Conservation (phyloP, 2,888 invertebrate genomes). For the Dicyrtoma fusca region DNA sequence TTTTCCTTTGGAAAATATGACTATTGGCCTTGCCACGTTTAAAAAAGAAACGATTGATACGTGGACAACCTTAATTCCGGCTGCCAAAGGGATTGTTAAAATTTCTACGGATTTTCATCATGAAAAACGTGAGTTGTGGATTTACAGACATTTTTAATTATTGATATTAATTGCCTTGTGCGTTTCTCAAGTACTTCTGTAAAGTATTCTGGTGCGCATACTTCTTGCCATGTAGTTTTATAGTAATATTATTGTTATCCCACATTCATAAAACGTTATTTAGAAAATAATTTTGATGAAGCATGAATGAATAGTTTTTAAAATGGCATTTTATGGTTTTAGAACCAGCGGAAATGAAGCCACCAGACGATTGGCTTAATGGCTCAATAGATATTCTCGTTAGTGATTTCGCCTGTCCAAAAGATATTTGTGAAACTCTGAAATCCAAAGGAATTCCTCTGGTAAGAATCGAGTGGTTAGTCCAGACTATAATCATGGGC, state of each 20-base stretch:
- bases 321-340: neutral
- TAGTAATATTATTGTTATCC: too few species aligned
- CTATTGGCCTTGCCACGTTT: constrained; percentile 26
- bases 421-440: constrained; percentile 2
- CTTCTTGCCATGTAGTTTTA: too few species aligned
- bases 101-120: constrained; percentile 22
- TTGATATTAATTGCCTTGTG: neutral
- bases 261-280: too few species aligned
- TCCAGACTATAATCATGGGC: constrained; percentile 26
- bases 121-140: constrained; percentile 15
- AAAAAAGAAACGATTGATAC: constrained; percentile 23
- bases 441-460: constrained; percentile 22
- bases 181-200: too few species aligned
- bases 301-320: neutral
- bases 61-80: constrained; percentile 20
- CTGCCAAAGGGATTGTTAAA: constrained; percentile 20
- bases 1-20: constrained; percentile 23
- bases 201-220: too few species aligned
- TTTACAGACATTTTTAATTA: constrained; percentile 2
- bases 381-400: constrained; percentile 30
- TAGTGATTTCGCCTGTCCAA: constrained; percentile 25
- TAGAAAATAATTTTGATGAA: neutral
- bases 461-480: constrained; percentile 29
- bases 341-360: constrained; percentile 28
- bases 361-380: constrained; percentile 11